Base-by-base conservation (phyloP, 1,140 invertebrate species). In the Manduca sexta region DNA sequence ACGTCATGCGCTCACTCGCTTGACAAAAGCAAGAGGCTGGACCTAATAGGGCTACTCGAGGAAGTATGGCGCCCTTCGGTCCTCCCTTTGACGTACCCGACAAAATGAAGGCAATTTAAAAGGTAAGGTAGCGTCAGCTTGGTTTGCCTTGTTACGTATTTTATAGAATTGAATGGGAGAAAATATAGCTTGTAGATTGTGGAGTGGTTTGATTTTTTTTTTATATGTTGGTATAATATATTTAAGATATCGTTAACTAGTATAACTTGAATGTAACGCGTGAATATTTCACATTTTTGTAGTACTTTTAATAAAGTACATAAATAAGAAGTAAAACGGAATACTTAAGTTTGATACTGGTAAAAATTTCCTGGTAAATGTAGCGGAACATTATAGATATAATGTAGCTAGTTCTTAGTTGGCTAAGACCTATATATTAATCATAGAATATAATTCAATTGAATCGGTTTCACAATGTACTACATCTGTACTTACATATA, bases 1-100 rank as follows among this genome's bases (percentile, higher is more conserved):
- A 75, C 62, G 66, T 68, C 60, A 60, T 21, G 37, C 58, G 50
- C 48, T 49, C 58, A 39, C 6, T 45, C 50, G 46, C 45, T 68
- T 29, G 41, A 76, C 77, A 78, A 78, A 81, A 65, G 60, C 55
- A 63, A 71, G 70, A 74, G 64, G 59, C 64, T 69, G 74, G 69
- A 68, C 74, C 60, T 78, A 76, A 81, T 78, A 78, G 61, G 77
- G 57, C 63, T 62, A 69, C 77, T 78, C 52, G 57, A 74, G 66
- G 60, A 64, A 43, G 38, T 40, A 43, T 43, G 26, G 12, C 18
- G 62, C 69, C 63, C 69, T 69, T 60, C 14, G 41, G 41, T 13
- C 50, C 59, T 57, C 50, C 62, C 69, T 74, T 74, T 75, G 74
- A 72, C 62, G 62, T 63, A 51, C 53, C 52, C 41, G 49, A 59